phyloP scores from a whole-genome alignment of 2,113 vertebrate species.

The Strix uralensis region DNA sequence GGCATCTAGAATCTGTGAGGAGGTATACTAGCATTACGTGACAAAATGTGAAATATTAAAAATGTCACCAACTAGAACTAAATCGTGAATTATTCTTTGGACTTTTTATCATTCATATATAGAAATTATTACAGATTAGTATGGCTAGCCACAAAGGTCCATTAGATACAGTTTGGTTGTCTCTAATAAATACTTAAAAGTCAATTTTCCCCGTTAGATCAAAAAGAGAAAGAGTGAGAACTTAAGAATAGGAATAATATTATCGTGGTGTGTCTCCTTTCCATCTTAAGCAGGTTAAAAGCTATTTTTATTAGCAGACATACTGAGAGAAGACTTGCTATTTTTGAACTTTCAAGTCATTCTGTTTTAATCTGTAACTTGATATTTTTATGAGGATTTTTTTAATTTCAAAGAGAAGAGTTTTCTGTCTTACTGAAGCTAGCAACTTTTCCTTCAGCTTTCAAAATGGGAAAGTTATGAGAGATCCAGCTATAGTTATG shows the following conservation, averaged over 20 bases:
- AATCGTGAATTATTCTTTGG: neutral
- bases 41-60: neutral
- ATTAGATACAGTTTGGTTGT: neutral
- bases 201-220: constrained; percentile 45
- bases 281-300: constrained; percentile 29
- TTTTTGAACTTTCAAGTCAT: constrained; percentile 52
- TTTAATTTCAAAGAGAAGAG: neutral
- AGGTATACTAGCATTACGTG: neutral
- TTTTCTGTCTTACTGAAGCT: constrained; percentile 39
- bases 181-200: constrained; percentile 5
- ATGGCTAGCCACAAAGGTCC: neutral
- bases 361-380: constrained; percentile 57
- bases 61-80: neutral
- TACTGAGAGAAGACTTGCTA: neutral
- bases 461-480: constrained; percentile 46
- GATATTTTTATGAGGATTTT: constrained; percentile 49
- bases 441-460: constrained; percentile 36
- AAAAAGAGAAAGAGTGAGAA: constrained; percentile 16
- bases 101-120: neutral
- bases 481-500: constrained; percentile 24
- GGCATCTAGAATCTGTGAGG: neutral
- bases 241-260: constrained; percentile 31
- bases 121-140: neutral
- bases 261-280: constrained; percentile 9
- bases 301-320: constrained; percentile 41